Conservation (phyloP, 2,113 vertebrate species). For the Puma concolor region DNA sequence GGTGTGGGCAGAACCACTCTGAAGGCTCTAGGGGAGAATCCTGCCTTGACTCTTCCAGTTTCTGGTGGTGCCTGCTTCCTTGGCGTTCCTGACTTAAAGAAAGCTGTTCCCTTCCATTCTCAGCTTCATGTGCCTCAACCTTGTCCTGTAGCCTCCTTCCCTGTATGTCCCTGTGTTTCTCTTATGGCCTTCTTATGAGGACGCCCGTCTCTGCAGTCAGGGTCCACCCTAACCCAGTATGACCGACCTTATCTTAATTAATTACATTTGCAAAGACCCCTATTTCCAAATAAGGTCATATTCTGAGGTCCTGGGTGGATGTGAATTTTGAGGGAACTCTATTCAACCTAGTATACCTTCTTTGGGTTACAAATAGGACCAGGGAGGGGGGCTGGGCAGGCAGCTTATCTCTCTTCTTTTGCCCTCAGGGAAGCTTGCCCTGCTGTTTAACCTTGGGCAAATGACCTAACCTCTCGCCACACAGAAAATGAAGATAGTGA, state of each 20-base stretch:
- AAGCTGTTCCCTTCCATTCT: background rate
- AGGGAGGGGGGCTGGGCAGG: background rate
- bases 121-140: background rate
- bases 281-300: background rate
- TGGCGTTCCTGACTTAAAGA: background rate
- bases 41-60: background rate
- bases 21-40: background rate
- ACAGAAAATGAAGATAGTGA: background rate
- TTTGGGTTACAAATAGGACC: background rate
- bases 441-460: background rate
- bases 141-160: accelerated
- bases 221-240: background rate
- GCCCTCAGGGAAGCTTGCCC: background rate
- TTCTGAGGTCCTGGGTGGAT: background rate
- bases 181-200: background rate
- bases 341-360: background rate
- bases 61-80: background rate
- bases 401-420: background rate
- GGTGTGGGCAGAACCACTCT: background rate
- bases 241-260: background rate
- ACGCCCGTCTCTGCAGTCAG: background rate
- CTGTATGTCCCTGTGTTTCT: background rate
- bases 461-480: background rate
- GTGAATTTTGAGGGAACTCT: background rate
- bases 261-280: background rate